phyloP scores from a whole-genome alignment of 2,888 invertebrate species.

The Drosophila rellima region DNA sequence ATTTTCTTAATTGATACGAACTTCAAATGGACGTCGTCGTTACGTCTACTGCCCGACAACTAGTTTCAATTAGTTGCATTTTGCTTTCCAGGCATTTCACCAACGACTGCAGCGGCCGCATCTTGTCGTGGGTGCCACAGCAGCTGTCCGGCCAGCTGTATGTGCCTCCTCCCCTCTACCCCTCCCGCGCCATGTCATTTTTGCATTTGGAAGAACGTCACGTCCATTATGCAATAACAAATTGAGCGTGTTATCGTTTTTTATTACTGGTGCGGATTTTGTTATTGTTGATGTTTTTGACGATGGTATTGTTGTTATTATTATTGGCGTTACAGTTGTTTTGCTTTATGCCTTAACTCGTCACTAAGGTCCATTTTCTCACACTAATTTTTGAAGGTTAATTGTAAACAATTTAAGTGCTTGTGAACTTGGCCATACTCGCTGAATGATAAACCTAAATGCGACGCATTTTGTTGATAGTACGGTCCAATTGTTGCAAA shows the following conservation, averaged over 20 bases:
- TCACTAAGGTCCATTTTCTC: slow-evolving; percentile 76
- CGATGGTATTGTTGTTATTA: slow-evolving; percentile 37
- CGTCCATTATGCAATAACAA: slow-evolving; percentile 69
- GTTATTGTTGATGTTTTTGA: slow-evolving; percentile 28
- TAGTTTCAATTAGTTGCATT: slow-evolving; percentile 71
- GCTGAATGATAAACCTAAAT: slow-evolving; percentile 10
- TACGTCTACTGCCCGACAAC: slow-evolving; percentile 48
- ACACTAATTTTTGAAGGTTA: slow-evolving; percentile 75
- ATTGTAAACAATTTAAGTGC: slow-evolving; percentile 54
- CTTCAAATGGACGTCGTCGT: slow-evolving; percentile 74
- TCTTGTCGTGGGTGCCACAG: slow-evolving; percentile 46
- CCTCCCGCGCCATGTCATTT: slow-evolving; percentile 59
- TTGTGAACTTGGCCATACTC: slow-evolving; percentile 33
- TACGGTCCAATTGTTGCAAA: slow-evolving; percentile 17
- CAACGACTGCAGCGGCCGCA: slow-evolving; percentile 12
- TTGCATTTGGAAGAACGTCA: slow-evolving; percentile 58
- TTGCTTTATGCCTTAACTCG: slow-evolving; percentile 65
- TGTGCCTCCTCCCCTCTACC: background rate
- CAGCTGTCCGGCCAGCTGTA: slow-evolving; percentile 70
- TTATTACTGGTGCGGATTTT: slow-evolving; percentile 40
- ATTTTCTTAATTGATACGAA: slow-evolving; percentile 84
- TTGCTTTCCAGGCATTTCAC: slow-evolving; percentile 53
- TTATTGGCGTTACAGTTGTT: slow-evolving; percentile 38
- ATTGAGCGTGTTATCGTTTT: slow-evolving; percentile 70
- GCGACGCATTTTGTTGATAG: slow-evolving; percentile 20